Evolutionary conservation across 2,113 vertebrate genomes (phyloP).

Genomic region (Scomber colias): DNA sequence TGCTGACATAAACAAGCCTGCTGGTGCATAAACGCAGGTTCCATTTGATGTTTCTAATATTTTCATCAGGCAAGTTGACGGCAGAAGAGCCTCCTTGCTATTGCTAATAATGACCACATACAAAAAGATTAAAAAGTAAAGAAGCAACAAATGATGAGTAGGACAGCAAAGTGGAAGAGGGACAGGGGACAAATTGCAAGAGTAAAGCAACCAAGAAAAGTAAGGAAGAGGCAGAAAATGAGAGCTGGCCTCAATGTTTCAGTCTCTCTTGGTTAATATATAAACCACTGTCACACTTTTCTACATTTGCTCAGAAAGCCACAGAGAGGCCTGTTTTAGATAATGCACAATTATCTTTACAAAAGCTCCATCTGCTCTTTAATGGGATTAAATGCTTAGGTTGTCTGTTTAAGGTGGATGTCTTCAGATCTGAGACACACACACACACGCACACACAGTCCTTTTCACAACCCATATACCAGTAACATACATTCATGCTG

Average conservation of each 20-base stretch:
- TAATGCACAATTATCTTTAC: slow-evolving; percentile 9
- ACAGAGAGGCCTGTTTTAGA: slow-evolving; percentile 12
- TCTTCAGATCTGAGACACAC: slow-evolving; percentile 13
- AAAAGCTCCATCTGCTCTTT: slow-evolving; percentile 40
- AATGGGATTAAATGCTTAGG: slow-evolving; percentile 48
- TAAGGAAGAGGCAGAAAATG: neutral
- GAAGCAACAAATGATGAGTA: neutral
- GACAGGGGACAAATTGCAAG: neutral
- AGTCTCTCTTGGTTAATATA: neutral
- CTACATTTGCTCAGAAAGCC: neutral
- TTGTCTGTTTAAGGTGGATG: neutral
- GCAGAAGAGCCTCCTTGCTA: neutral
- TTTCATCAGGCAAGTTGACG: slow-evolving; percentile 5
- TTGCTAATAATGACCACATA: neutral
- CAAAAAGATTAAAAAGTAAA: neutral
- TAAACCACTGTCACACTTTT: neutral
- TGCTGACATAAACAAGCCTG: neutral
- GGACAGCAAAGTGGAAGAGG: neutral
- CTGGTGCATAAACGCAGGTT: neutral
- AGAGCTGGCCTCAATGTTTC: neutral
- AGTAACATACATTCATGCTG: slow-evolving; percentile 12
- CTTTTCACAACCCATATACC: neutral
- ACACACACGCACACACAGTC: slow-evolving; percentile 3
- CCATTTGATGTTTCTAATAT: neutral
- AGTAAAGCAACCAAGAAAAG: neutral